These are phyloP conservation scores for Epiblema foenella DNA, from an alignment of 2,888 invertebrate genomes.

Conservation along the genomic window DNA sequence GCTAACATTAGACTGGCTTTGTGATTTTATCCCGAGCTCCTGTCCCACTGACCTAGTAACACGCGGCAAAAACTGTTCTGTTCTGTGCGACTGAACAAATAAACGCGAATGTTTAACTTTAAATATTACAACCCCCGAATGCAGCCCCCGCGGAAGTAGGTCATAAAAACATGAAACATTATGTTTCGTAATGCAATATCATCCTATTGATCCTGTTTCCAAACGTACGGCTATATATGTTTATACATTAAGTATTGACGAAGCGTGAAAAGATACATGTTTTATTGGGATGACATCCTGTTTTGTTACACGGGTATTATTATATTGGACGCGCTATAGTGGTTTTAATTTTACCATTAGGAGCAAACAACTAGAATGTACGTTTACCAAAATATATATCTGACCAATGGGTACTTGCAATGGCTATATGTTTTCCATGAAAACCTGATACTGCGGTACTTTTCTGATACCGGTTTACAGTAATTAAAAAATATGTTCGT, in stretches of 20 bases:
- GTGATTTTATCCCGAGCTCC: constrained; percentile 62
- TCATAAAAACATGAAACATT: constrained; percentile 25
- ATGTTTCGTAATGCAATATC: constrained; percentile 30
- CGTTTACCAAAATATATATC: not conserved
- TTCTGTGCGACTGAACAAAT: constrained; percentile 66
- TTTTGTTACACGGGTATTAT: not conserved
- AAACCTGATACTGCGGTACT: constrained; percentile 3
- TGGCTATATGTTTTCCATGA: not conserved
- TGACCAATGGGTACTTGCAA: not conserved
- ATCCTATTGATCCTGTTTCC: not conserved
- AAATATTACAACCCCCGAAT: constrained; percentile 59
- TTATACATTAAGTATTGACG: not conserved
- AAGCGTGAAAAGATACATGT: not conserved
- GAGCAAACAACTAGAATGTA: not conserved
- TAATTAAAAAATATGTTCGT: constrained; percentile 4
- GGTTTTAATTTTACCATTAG: not conserved
- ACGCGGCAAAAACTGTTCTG: constrained; percentile 65
- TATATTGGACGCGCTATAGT: not conserved
- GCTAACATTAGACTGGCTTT: constrained; percentile 60
- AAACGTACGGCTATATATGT: not conserved
- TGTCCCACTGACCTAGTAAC: constrained; percentile 78
- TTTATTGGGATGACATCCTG: not conserved
- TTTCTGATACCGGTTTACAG: constrained; percentile 22
- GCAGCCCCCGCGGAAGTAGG: constrained; percentile 32
- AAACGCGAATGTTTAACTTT: constrained; percentile 66